Percentiles rank a stretch among this genome's conserved stretches.
Conservation (phyloP, 1,140 invertebrate genomes). For the Bombus cullumanus region DNA sequence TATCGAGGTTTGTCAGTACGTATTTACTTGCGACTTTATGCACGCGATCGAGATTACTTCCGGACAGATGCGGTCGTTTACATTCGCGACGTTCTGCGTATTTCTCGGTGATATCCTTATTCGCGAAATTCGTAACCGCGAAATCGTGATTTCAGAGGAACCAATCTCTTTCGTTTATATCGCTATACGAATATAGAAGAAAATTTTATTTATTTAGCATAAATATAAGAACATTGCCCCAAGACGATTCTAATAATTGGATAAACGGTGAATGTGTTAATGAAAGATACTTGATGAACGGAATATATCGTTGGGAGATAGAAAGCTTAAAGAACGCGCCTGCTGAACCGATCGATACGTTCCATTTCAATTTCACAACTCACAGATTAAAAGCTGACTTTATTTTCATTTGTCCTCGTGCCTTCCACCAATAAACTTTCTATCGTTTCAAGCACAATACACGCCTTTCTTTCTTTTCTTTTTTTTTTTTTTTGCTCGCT, state of each 20-base stretch:
- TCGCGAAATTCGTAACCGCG: background rate
- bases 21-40: constrained; percentile 44
- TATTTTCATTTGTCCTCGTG: background rate
- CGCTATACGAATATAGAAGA: background rate
- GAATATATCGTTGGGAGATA: background rate
- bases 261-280: no score
- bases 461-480: background rate
- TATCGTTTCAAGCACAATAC: background rate
- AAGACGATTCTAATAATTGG: background rate
- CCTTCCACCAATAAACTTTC: background rate
- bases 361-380: background rate
- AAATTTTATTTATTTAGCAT: no score
- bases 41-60: constrained; percentile 50
- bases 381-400: background rate
- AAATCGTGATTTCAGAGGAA: background rate
- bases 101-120: background rate
- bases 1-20: constrained; percentile 11
- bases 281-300: no score
- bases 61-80: constrained; percentile 30
- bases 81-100: constrained; percentile 23
- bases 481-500: background rate
- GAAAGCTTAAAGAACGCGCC: background rate
- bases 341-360: background rate
- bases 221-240: background rate
- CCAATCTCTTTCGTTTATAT: background rate